phyloP scores from a whole-genome alignment of 2,888 invertebrate genomes.

The Portevinia maculata region DNA sequence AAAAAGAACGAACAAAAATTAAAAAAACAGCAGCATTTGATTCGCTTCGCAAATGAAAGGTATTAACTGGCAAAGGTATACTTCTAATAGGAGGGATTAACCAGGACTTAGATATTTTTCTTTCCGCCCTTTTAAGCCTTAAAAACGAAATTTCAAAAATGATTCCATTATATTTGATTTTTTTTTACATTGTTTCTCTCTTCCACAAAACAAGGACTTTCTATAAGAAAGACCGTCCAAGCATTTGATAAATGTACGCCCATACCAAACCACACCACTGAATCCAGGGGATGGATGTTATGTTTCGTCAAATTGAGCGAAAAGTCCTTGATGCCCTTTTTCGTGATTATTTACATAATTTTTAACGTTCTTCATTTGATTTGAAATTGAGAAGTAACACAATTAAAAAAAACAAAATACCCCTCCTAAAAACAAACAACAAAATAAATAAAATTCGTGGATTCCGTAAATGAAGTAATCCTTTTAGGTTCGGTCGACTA shows the following conservation, averaged over 20 bases:
- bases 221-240: slow-evolving; percentile 16
- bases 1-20: slow-evolving; percentile 20
- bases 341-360: slow-evolving; percentile 70
- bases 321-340: slow-evolving; percentile 57
- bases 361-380: slow-evolving; percentile 67
- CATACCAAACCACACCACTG: background rate
- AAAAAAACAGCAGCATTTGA: slow-evolving; percentile 53
- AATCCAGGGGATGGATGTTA: slow-evolving; percentile 4
- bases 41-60: slow-evolving; percentile 52
- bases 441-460: slow-evolving; percentile 69
- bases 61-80: slow-evolving; percentile 59
- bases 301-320: slow-evolving; percentile 66
- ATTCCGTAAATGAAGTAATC: slow-evolving; percentile 74
- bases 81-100: slow-evolving; percentile 72
- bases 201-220: slow-evolving; percentile 20
- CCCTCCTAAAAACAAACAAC: slow-evolving; percentile 59
- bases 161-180: slow-evolving; percentile 80
- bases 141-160: slow-evolving; percentile 77
- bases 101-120: slow-evolving; percentile 73
- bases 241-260: slow-evolving; percentile 13
- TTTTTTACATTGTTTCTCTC: slow-evolving; percentile 76
- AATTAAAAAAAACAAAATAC: slow-evolving; percentile 34
- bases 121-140: slow-evolving; percentile 56
- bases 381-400: slow-evolving; percentile 62
- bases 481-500: slow-evolving; percentile 73